Conservation (phyloP, 2,113 vertebrate species). For the Eclectus roratus region DNA sequence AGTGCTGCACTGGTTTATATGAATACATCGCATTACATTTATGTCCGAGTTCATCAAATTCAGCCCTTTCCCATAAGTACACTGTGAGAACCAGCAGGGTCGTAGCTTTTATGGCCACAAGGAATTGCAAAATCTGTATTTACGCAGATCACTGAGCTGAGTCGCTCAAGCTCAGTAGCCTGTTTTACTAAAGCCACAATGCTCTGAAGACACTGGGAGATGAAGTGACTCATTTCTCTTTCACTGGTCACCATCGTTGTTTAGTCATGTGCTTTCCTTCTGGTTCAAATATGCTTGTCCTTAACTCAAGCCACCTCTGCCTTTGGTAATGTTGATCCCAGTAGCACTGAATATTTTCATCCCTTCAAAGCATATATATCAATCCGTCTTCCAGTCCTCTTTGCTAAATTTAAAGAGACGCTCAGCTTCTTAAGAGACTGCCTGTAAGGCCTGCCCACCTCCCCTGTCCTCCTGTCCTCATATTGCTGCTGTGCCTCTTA, state of each 20-base stretch:
- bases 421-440: not conserved
- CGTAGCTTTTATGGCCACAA: not conserved
- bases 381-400: not conserved
- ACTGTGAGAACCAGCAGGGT: constrained; percentile 3
- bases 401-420: not conserved
- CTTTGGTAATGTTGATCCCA: not conserved
- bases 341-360: not conserved
- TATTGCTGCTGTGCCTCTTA: not conserved
- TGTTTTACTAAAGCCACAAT: not conserved
- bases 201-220: not conserved
- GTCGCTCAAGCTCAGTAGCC: rapidly evolving
- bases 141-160: not conserved
- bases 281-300: not conserved
- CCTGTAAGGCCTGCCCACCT: not conserved
- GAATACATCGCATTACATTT: not conserved
- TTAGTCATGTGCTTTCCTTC: not conserved
- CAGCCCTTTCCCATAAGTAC: constrained; percentile 25
- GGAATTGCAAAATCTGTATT: constrained; percentile 10
- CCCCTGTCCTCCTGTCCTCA: not conserved
- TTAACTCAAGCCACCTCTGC: not conserved
- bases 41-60: constrained; percentile 6
- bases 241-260: rapidly evolving
- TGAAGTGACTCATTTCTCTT: not conserved
- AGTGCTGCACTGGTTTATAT: not conserved
- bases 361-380: not conserved